Conservation (phyloP, 2,888 invertebrate species). For the Phaedon cochleariae region DNA sequence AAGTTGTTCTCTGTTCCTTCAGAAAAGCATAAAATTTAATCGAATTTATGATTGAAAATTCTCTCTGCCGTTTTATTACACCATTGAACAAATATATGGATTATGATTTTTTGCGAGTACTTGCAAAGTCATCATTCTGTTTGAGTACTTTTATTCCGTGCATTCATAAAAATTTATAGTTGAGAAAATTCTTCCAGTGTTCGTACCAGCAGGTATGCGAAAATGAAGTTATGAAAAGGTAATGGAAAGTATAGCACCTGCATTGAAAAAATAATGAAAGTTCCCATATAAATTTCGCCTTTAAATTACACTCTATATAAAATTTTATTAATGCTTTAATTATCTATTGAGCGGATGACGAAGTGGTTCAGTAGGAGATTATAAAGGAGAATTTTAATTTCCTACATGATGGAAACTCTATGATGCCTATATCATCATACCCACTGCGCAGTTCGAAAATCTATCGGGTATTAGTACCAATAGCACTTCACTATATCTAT, state of each 20-base stretch:
- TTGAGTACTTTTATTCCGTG: not conserved
- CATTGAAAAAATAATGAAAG: not conserved
- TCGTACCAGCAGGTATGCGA: not conserved
- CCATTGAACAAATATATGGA: too few species aligned
- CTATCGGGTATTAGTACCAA: too few species aligned
- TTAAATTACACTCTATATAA: not conserved
- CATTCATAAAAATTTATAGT: not conserved
- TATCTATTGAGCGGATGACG: conserved; percentile 3
- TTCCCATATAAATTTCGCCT: not conserved
- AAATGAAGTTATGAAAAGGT: not conserved
- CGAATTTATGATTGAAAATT: too few species aligned
- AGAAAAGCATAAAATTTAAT: too few species aligned
- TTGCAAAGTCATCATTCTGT: too few species aligned
- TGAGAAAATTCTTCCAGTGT: not conserved
- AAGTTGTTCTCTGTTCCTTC: too few species aligned
- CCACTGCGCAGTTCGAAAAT: not conserved
- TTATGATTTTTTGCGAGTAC: too few species aligned
- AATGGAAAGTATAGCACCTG: not conserved
- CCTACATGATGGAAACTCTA: not conserved
- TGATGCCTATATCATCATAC: conserved; percentile 2
- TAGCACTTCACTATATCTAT: too few species aligned
- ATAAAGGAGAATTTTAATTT: conserved; percentile 1
- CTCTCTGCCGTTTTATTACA: too few species aligned
- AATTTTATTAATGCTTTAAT: conserved; percentile 5
- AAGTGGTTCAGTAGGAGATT: not conserved